phyloP scores from a whole-genome alignment of 2,888 invertebrate genomes.

The Parnassius glacialis region DNA sequence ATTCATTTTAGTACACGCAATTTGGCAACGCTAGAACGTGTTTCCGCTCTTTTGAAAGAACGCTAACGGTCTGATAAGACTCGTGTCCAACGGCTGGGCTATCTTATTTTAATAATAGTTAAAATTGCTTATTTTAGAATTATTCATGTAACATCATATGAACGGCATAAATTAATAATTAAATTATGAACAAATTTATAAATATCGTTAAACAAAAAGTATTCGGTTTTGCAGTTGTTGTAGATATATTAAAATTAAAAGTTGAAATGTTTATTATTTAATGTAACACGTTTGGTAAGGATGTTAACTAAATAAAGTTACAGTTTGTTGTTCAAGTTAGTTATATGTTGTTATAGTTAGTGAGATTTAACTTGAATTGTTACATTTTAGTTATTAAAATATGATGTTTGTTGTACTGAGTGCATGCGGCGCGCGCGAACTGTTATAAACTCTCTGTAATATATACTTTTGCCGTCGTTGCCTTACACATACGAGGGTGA shows the following conservation, averaged over 20 bases:
- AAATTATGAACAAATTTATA: background rate
- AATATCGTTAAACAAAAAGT: background rate
- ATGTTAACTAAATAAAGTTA: background rate
- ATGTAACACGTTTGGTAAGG: background rate
- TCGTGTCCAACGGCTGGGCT: constrained; percentile 14
- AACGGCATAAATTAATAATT: background rate
- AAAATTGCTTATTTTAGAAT: background rate
- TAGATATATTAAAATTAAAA: background rate
- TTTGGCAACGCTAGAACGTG: constrained; percentile 24
- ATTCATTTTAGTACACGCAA: constrained; percentile 22
- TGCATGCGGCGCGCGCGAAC: too few relatives aligned
- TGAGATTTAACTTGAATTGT: too few relatives aligned
- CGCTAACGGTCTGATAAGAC: constrained; percentile 19
- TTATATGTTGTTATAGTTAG: too few relatives aligned
- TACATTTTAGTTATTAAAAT: too few relatives aligned
- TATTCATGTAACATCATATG: background rate
- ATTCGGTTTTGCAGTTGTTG: too few relatives aligned
- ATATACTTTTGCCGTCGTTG: too few relatives aligned
- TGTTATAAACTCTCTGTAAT: too few relatives aligned
- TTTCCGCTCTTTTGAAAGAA: constrained; percentile 24
- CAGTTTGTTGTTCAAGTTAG: too few relatives aligned
- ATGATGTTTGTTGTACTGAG: too few relatives aligned
- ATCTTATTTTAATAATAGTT: constrained; percentile 21
- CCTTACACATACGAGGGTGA: too few relatives aligned
- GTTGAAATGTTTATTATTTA: background rate